A percentile compares a stretch with the other conserved stretches of the same genome.
Evolutionary conservation across 2,888 invertebrate species (phyloP).

Genomic region (Capitulum mitella): DNA sequence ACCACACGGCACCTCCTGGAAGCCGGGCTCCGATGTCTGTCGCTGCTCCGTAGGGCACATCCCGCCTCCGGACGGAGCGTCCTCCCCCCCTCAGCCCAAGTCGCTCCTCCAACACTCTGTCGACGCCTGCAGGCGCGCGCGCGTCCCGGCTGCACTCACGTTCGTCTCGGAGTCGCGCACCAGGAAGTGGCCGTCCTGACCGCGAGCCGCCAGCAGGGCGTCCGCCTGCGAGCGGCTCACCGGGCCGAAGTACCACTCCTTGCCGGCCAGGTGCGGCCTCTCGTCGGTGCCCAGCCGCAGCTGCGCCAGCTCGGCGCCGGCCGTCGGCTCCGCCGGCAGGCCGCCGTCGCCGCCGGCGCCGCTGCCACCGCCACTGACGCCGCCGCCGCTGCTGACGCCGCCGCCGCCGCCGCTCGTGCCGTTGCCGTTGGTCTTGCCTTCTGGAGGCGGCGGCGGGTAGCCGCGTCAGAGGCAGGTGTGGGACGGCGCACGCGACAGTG

Average conservation of each 20-base stretch:
- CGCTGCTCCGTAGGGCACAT: too few species aligned
- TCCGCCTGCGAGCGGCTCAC: conserved; percentile 95
- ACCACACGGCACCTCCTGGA: too few species aligned
- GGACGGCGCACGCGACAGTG: too few species aligned
- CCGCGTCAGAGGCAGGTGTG: neutral
- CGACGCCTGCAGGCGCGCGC: too few species aligned
- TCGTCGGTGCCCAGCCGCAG: conserved; percentile 3
- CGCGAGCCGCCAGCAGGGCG: conserved; percentile 85
- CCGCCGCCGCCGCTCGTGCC: conserved; percentile 30
- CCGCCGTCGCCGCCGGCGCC: too few species aligned
- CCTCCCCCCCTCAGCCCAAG: too few species aligned
- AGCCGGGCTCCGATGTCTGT: too few species aligned
- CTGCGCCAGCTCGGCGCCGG: conserved; percentile 5
- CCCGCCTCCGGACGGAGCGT: too few species aligned
- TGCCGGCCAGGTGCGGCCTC: conserved; percentile 61
- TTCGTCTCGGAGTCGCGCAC: conserved; percentile 98
- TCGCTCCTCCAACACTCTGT: too few species aligned
- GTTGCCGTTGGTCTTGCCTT: conserved; percentile 41
- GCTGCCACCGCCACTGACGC: too few species aligned
- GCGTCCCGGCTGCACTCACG: too few species aligned
- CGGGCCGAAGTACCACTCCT: conserved; percentile 96
- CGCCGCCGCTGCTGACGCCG: too few species aligned
- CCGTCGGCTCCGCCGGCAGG: conserved; percentile 24
- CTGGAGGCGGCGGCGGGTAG: neutral
- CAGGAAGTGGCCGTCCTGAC: conserved; percentile 96